Percentiles rank a stretch among this genome's conserved stretches.
Evolutionary conservation across 2,797 vertebrate species (phyloP).

Genomic region (Chromis chromis): DNA sequence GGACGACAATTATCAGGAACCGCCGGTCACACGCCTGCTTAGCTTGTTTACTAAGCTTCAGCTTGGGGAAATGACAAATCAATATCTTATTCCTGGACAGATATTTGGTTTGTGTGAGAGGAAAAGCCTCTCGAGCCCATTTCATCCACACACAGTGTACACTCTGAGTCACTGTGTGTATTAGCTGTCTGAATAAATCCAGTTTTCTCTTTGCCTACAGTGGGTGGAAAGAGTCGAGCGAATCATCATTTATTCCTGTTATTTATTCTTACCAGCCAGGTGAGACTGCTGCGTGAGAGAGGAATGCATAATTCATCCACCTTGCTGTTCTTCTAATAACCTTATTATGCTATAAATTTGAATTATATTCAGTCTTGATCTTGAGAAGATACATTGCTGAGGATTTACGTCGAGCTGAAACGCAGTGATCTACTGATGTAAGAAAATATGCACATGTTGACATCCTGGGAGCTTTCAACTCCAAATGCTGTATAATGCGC

Average conservation of each 20-base stretch:
- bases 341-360: constrained; percentile 51
- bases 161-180: constrained; percentile 71
- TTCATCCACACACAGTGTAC: constrained; percentile 72
- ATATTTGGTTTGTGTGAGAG: constrained; percentile 76
- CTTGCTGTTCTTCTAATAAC: constrained; percentile 47
- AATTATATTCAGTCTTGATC: constrained; percentile 38
- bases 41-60: constrained; percentile 64
- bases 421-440: constrained; percentile 25
- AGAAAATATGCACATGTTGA: constrained; percentile 39
- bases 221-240: constrained; percentile 50
- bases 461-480: constrained; percentile 49
- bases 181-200: constrained; percentile 75
- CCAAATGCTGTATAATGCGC: constrained; percentile 39
- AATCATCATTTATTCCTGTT: constrained; percentile 58
- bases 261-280: constrained; percentile 58
- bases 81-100: constrained; percentile 74
- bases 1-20: constrained; percentile 62
- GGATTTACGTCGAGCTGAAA: constrained; percentile 21
- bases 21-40: constrained; percentile 49
- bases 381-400: constrained; percentile 24
- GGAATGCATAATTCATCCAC: constrained; percentile 43
- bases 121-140: constrained; percentile 68
- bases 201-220: constrained; percentile 58
- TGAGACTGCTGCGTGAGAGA: constrained; percentile 21
- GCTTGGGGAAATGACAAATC: constrained; percentile 76